A percentile compares a stretch with the other conserved stretches of the same genome.
Evolutionary conservation across 2,113 vertebrate species (phyloP).

Genomic region (Silurus asotus): DNA sequence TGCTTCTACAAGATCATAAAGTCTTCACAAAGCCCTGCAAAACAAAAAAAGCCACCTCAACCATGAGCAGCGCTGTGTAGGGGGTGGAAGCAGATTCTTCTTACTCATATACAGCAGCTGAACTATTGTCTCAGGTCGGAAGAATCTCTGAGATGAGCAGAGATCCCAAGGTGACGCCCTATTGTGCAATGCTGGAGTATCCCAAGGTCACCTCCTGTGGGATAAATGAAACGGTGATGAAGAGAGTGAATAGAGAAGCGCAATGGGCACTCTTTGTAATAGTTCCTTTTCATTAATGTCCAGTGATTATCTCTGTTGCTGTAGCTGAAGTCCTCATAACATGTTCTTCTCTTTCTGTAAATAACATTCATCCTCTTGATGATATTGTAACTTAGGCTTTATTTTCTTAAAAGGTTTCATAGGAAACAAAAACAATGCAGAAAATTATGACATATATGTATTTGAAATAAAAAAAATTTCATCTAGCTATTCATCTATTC

Average conservation of each 20-base stretch:
- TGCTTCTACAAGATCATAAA: conserved; percentile 58
- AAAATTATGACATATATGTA: background rate
- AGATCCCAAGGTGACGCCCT: conserved; percentile 37
- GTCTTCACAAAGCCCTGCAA: conserved; percentile 46
- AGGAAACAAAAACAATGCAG: background rate
- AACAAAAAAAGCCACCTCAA: conserved; percentile 36
- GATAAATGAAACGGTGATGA: conserved; percentile 22
- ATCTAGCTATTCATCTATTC: background rate
- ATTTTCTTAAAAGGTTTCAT: background rate
- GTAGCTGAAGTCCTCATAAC: background rate
- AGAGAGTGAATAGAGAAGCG: conserved; percentile 3
- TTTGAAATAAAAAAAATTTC: background rate
- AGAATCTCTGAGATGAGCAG: conserved; percentile 38
- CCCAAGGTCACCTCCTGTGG: conserved; percentile 49
- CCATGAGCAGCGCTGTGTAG: conserved; percentile 7
- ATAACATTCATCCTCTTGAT: background rate
- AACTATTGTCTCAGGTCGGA: conserved; percentile 50
- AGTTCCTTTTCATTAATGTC: conserved; percentile 5
- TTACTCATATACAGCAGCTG: conserved; percentile 50
- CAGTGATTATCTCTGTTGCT: conserved; percentile 4
- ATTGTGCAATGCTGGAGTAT: conserved; percentile 37
- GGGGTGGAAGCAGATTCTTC: conserved; percentile 31
- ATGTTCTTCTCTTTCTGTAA: background rate
- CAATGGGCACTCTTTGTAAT: background rate
- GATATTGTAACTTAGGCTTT: background rate